Conservation (phyloP, 1,140 invertebrate species). For the Musca vetustissima region DNA sequence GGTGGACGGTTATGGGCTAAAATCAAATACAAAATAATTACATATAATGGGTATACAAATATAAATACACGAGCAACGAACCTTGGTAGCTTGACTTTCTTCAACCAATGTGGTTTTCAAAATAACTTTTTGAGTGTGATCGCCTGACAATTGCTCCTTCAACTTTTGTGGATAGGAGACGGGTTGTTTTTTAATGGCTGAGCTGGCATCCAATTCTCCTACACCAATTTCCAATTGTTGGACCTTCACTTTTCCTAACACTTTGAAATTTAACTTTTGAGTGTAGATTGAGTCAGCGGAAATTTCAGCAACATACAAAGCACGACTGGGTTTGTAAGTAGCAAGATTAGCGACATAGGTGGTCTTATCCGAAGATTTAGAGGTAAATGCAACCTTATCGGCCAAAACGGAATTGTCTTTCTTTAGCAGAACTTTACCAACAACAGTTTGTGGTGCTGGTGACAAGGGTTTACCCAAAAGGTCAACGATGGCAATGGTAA, state of each 20-base stretch:
- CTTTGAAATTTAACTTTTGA: conserved; percentile 69
- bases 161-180: conserved; percentile 74
- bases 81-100: conserved; percentile 60
- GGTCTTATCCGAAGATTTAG: conserved; percentile 60
- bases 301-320: conserved; percentile 80
- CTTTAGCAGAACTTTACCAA: conserved; percentile 41
- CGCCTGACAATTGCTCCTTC: conserved; percentile 70
- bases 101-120: conserved; percentile 82
- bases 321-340: conserved; percentile 76
- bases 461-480: conserved; percentile 76
- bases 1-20: conserved; percentile 75
- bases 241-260: conserved; percentile 72
- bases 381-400: conserved; percentile 42
- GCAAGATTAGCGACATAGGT: conserved; percentile 80
- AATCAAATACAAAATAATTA: conserved; percentile 15
- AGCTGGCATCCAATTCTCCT: conserved; percentile 84
- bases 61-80: neutral
- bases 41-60: neutral
- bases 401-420: conserved; percentile 44
- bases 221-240: conserved; percentile 85
- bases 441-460: conserved; percentile 36
- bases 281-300: conserved; percentile 69
- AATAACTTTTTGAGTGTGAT: conserved; percentile 86
- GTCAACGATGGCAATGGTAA: conserved; percentile 80
- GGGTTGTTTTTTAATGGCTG: conserved; percentile 75